Conservation (phyloP, 1,140 invertebrate genomes). For the Zelostemma sp. region DNA sequence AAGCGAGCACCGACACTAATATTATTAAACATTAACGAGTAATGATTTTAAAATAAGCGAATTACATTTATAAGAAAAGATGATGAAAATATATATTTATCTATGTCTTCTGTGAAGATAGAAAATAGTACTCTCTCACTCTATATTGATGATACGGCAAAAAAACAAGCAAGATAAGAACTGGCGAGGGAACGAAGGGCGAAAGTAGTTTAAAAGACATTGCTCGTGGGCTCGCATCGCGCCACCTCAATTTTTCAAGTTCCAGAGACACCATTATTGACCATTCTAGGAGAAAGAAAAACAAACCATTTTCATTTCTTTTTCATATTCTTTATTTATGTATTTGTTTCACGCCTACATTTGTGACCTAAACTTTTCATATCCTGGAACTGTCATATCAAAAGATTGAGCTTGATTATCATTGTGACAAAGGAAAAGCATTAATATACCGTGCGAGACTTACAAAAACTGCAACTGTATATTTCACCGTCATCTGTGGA, state of each 20-base stretch:
- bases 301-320: not conserved
- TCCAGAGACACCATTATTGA: conserved; percentile 18
- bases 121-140: conserved; percentile 71
- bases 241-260: conserved; percentile 17
- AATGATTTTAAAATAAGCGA: conserved; percentile 70
- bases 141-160: conserved; percentile 69
- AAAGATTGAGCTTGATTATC: conserved; percentile 70
- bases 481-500: conserved; percentile 69
- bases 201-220: conserved; percentile 59
- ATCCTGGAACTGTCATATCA: conserved; percentile 77
- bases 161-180: conserved; percentile 47
- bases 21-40: conserved; percentile 71
- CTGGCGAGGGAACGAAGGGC: conserved; percentile 56
- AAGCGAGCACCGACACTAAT: conserved; percentile 70
- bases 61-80: conserved; percentile 72
- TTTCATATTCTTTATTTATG: too few relatives aligned
- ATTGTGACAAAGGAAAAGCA: conserved; percentile 55
- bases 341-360: conserved; percentile 17
- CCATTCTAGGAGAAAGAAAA: not conserved
- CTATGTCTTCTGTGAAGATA: conserved; percentile 76
- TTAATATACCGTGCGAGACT: conserved; percentile 51
- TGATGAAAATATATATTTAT: conserved; percentile 73
- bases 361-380: conserved; percentile 67
- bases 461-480: conserved; percentile 67
- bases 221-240: conserved; percentile 13